A percentile compares a stretch with the other conserved stretches of the same genome.
Evolutionary conservation across 2,113 vertebrate genomes (phyloP).

Genomic region (Macquaria australasica): DNA sequence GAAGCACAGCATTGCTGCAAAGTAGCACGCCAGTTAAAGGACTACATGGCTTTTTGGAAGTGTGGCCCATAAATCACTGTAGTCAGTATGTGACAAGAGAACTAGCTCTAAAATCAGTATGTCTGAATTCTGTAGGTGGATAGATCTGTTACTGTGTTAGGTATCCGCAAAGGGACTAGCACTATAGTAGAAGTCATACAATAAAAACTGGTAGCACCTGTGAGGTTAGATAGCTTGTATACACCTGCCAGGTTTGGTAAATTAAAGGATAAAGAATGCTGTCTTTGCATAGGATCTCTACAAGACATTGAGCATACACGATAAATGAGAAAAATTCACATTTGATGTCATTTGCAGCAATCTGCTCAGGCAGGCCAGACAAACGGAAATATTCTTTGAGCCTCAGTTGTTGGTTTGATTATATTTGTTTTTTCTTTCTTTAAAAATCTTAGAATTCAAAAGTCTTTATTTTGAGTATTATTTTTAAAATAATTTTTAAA

Average conservation of each 20-base stretch:
- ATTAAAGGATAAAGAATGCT: background rate
- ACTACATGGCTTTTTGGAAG: conserved; percentile 44
- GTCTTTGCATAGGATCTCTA: background rate
- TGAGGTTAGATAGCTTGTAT: background rate
- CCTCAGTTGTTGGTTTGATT: background rate
- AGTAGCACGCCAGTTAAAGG: conserved; percentile 35
- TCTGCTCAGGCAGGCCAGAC: background rate
- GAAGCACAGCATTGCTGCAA: conserved; percentile 25
- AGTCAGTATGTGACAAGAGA: conserved; percentile 19
- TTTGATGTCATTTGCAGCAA: background rate
- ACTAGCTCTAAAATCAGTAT: background rate
- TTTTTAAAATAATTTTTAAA: background rate
- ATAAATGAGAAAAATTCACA: background rate
- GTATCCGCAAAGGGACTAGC: background rate
- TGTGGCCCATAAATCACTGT: conserved; percentile 28
- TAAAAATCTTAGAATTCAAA: background rate
- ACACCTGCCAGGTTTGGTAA: background rate
- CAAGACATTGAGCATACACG: background rate
- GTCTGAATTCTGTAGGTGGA: background rate
- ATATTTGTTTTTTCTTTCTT: too few relatives aligned
- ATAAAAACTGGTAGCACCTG: background rate
- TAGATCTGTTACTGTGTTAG: background rate
- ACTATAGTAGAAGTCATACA: background rate
- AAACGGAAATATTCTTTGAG: background rate
- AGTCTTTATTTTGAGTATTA: background rate